Percentiles rank a stretch among this genome's conserved stretches.
Evolutionary conservation across 2,888 invertebrate species (phyloP).

Genomic region (Acleris literana): DNA sequence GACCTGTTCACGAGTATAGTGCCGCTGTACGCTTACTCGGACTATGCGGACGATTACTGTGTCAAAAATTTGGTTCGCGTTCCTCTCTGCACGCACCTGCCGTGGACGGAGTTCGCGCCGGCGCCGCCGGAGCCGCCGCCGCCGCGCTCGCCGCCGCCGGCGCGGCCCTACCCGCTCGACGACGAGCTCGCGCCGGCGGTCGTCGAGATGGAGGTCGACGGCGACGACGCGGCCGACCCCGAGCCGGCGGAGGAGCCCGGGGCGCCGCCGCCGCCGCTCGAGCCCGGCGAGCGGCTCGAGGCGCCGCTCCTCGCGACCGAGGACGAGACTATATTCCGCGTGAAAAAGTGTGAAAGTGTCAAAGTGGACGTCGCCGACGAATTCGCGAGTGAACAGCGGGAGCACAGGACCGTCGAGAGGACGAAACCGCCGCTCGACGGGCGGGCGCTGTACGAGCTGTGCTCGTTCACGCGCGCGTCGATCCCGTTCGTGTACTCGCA

Average conservation of each 20-base stretch:
- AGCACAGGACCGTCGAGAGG: conserved; percentile 72
- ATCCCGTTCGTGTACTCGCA: conserved; percentile 59
- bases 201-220: conserved; percentile 29
- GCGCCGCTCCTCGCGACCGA: conserved; percentile 59
- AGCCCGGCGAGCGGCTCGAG: conserved; percentile 68
- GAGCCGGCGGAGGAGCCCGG: conserved; percentile 35
- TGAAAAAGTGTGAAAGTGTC: conserved; percentile 38
- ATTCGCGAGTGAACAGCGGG: conserved; percentile 53
- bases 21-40: conserved; percentile 75
- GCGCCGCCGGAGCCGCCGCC: conserved; percentile 65
- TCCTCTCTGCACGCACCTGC: conserved; percentile 62
- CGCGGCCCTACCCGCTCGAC: conserved; percentile 63
- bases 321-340: conserved; percentile 52
- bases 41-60: conserved; percentile 77
- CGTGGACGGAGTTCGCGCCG: conserved; percentile 72
- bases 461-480: conserved; percentile 45
- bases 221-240: conserved; percentile 15
- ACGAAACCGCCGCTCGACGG: conserved; percentile 68
- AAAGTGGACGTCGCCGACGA: conserved; percentile 37
- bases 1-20: conserved; percentile 72
- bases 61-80: conserved; percentile 70
- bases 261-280: conserved; percentile 47
- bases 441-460: conserved; percentile 54
- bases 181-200: conserved; percentile 59
- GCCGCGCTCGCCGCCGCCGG: conserved; percentile 63